A percentile compares a stretch with the other conserved stretches of the same genome.
phyloP scores from a whole-genome alignment of 2,888 invertebrate species.

The Selenia dentaria region DNA sequence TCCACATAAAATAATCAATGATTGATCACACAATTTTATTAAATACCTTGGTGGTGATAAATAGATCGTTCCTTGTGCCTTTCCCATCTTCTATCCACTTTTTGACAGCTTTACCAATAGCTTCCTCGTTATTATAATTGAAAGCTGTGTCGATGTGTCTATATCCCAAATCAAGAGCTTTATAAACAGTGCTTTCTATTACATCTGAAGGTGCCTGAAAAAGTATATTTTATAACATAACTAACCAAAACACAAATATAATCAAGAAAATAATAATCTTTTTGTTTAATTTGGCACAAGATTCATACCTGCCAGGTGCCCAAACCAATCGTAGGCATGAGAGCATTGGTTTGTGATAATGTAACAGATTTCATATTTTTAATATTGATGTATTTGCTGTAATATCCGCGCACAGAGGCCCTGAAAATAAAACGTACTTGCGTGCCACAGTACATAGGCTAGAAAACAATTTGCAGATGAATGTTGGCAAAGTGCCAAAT shows the following conservation, averaged over 20 bases:
- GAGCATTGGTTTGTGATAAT: conserved; percentile 73
- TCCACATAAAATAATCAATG: no score
- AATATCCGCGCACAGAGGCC: conserved; percentile 39
- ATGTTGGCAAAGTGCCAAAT: conserved; percentile 62
- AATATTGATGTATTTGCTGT: conserved; percentile 47
- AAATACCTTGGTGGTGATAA: conserved; percentile 93
- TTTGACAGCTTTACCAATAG: conserved; percentile 88
- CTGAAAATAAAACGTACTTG: conserved; percentile 42
- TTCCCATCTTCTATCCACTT: conserved; percentile 87
- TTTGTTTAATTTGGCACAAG: neutral
- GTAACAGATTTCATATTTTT: conserved; percentile 72
- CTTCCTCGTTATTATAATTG: conserved; percentile 91
- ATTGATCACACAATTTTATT: no score
- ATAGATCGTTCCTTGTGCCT: conserved; percentile 88
- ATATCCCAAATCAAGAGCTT: conserved; percentile 89
- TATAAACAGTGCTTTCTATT: conserved; percentile 85
- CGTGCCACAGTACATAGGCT: conserved; percentile 47
- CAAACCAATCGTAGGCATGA: conserved; percentile 89
- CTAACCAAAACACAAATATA: no score
- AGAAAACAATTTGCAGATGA: conserved; percentile 35
- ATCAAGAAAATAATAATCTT: no score
- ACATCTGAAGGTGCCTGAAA: conserved; percentile 86
- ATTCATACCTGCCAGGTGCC: conserved; percentile 88
- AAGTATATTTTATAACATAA: neutral
- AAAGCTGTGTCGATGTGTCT: conserved; percentile 92